Evolutionary conservation across 2,888 invertebrate species (phyloP), one percentile per base, ranked within the genome.

Genomic region (Arge pagana): DNA sequence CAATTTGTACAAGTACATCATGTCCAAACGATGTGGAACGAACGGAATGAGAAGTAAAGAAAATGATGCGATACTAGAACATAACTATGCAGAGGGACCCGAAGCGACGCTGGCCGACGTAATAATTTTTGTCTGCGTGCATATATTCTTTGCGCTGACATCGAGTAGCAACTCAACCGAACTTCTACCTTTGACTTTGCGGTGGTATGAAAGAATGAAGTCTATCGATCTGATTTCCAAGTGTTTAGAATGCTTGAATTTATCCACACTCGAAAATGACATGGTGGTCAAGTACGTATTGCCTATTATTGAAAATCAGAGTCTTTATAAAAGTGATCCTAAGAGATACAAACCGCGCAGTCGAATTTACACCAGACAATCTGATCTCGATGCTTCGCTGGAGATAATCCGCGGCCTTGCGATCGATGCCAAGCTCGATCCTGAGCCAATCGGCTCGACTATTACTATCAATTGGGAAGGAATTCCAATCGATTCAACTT

Each of bases 71-170:
- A 36, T 65, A 35, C 66, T 86, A 4, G 80, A 80, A 28, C 94
- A 95, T 71, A 79, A 82, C 42, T 96, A 85, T 79, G 88, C 90
- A 2, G 94, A 96, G 78, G 94, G 93, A 1, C 85, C 88, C 1
- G 83, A 82, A 57, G 82, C 94, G 66, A 92, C 93, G 1, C 77
- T 96, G 60, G 87, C 94, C 3, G 96, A 96, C 77, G 72, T 93
- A 31, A 83, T 95, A 53, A 79, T 96, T 51, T 85, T 87, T 63
- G 86, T 90, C 1, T 85, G 87, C 64, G 81, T 88, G 65, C 78
- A 84, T 56, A 77, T 89, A 21, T 74, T 89, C 41, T 77, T 86
- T 23, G 73, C 80, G 56, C 72, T 77, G 26, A 52, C 64, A 2
- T 60, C 58, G n/a, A 56, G 61, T 2, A 55, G 55, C 10, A 52